A percentile compares a stretch with the other conserved stretches of the same genome.
These are phyloP conservation scores for Acronicta alni DNA, from an alignment of 2,888 invertebrate genomes.

Conservation along the genomic window DNA sequence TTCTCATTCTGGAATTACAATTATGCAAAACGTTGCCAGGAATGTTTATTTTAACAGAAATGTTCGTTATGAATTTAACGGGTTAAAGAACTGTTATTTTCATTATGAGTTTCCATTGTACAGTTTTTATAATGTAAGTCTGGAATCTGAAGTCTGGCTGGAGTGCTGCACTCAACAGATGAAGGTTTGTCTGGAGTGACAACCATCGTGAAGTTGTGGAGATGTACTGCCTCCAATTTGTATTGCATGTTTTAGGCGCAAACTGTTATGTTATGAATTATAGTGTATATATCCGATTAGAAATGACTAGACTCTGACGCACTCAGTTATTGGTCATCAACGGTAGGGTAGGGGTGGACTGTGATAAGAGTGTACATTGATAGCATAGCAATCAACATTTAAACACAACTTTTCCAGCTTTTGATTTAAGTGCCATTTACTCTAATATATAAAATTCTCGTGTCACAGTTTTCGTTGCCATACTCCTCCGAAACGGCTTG, in stretches of 20 bases:
- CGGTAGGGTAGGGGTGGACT: no score
- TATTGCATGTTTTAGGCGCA: constrained; percentile 16
- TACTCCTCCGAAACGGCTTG: no score
- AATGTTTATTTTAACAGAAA: constrained; percentile 39
- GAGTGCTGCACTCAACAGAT: constrained; percentile 33
- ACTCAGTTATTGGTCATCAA: no score
- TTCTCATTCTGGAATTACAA: constrained; percentile 36
- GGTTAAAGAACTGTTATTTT: constrained; percentile 38
- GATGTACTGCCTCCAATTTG: constrained; percentile 18
- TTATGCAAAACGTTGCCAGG: constrained; percentile 26
- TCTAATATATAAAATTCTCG: no score
- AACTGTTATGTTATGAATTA: constrained; percentile 31
- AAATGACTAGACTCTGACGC: background rate
- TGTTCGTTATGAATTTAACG: constrained; percentile 24
- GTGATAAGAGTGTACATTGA: no score
- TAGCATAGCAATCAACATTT: no score
- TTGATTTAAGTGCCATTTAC: no score
- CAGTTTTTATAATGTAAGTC: constrained; percentile 13
- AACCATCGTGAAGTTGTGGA: constrained; percentile 20
- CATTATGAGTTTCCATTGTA: constrained; percentile 36
- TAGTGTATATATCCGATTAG: constrained; percentile 5
- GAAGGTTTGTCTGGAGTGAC: constrained; percentile 18
- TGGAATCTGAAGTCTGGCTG: background rate
- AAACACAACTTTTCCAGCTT: no score
- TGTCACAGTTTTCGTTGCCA: no score